Evolutionary conservation across 92 coral and sea anemone species (phyloP).

Genomic region (Plumapathes pennacea): DNA sequence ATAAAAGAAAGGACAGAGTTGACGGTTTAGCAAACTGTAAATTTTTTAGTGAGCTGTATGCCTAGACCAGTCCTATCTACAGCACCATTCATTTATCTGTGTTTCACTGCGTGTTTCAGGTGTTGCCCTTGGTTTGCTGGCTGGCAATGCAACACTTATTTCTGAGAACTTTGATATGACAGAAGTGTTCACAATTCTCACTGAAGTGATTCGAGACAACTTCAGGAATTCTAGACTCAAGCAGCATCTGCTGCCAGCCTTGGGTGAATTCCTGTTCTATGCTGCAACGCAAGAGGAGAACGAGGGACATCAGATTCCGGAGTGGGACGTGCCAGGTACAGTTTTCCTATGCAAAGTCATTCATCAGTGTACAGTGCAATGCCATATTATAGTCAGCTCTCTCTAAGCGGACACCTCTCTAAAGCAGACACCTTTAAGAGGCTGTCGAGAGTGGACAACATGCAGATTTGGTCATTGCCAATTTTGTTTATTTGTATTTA

Average conservation of each 20-base stretch:
- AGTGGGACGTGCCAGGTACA: conserved; percentile 96
- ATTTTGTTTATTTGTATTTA: too few relatives aligned
- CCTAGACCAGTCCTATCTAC: too few relatives aligned
- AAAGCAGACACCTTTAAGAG: too few relatives aligned
- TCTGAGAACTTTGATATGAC: conserved; percentile 95
- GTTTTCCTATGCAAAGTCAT: not conserved
- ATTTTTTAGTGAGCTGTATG: too few relatives aligned
- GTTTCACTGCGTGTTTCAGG: too few relatives aligned
- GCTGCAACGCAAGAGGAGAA: conserved; percentile 98
- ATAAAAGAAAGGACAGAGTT: too few relatives aligned
- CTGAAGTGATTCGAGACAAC: conserved; percentile 93
- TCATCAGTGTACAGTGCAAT: not conserved
- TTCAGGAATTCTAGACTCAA: conserved; percentile 88
- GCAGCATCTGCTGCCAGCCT: conserved; percentile 86
- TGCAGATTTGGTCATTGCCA: too few relatives aligned
- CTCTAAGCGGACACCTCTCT: not conserved
- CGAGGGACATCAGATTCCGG: conserved; percentile 63
- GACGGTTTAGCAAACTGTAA: too few relatives aligned
- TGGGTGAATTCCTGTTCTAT: conserved; percentile 96
- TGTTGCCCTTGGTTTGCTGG: conserved; percentile 75
- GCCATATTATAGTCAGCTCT: not conserved
- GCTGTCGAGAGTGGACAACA: too few relatives aligned
- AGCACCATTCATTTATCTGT: too few relatives aligned
- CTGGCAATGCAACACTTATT: conserved; percentile 92
- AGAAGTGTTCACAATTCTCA: conserved; percentile 80